These are phyloP conservation scores for Rutpela maculata DNA, from an alignment of 2,888 invertebrate genomes.

Conservation along the genomic window DNA sequence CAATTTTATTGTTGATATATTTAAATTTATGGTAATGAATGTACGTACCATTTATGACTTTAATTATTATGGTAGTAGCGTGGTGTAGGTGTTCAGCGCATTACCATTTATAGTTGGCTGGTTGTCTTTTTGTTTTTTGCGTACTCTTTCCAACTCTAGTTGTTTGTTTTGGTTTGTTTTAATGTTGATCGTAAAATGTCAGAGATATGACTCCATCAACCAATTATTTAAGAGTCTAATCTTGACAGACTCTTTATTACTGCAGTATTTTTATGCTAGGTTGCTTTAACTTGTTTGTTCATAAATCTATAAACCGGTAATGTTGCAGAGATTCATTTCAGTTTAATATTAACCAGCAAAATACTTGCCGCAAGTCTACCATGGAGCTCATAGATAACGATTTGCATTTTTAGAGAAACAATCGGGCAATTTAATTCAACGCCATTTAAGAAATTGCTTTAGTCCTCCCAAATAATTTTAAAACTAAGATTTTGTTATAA, in stretches of 20 bases:
- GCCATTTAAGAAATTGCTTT: too few species aligned
- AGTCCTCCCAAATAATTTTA: too few species aligned
- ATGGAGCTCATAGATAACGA: too few species aligned
- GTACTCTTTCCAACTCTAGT: neutral
- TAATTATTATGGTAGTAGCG: slow-evolving; percentile 45
- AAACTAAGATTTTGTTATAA: too few species aligned
- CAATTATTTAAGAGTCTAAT: slow-evolving; percentile 3
- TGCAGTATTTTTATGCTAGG: neutral
- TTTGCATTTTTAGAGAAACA: too few species aligned
- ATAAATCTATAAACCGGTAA: slow-evolving; percentile 5
- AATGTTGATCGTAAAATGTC: slow-evolving; percentile 3
- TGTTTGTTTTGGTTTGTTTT: slow-evolving; percentile 7
- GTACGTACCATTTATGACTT: slow-evolving; percentile 40
- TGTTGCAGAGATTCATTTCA: neutral
- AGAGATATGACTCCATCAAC: slow-evolving; percentile 7
- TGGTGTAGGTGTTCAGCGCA: slow-evolving; percentile 29
- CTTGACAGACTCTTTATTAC: neutral
- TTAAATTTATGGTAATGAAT: slow-evolving; percentile 50
- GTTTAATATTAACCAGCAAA: too few species aligned
- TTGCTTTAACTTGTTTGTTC: neutral
- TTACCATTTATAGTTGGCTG: slow-evolving; percentile 15
- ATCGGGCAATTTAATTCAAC: too few species aligned
- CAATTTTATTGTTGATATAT: slow-evolving; percentile 49
- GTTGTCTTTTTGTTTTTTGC: neutral
- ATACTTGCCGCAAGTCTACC: too few species aligned